Conservation (phyloP, 1,140 invertebrate species). For the Euura saliciscinereae region DNA sequence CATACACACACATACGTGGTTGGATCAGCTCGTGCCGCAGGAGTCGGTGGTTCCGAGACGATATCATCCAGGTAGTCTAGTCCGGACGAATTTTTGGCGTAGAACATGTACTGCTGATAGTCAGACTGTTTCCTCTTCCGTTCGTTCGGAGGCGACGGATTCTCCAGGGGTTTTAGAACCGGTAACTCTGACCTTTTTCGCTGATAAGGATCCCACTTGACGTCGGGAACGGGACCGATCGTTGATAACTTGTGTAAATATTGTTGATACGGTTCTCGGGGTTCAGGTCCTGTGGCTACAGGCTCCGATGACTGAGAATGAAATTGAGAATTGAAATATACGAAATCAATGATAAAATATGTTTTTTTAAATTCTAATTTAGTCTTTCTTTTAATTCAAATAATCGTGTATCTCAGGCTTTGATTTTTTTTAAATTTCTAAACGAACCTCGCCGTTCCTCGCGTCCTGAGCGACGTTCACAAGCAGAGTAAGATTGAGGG, state of each 20-base stretch:
- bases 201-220: conserved; percentile 11
- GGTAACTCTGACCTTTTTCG: conserved; percentile 10
- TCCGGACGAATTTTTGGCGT: neutral
- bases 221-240: conserved; percentile 5
- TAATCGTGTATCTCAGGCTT: no score
- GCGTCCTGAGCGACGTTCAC: neutral
- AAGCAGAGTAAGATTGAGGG: conserved; percentile 5
- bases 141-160: conserved; percentile 5
- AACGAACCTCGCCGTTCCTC: neutral
- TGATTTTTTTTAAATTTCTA: neutral
- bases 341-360: no score
- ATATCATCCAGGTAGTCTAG: neutral
- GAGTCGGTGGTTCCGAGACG: conserved; percentile 3
- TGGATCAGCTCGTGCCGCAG: neutral
- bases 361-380: no score
- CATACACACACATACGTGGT: conserved; percentile 5
- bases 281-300: neutral
- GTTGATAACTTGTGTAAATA: conserved; percentile 10
- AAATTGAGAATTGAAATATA: no score
- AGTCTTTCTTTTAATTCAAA: no score
- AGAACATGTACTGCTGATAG: conserved; percentile 4
- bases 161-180: neutral
- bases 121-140: conserved; percentile 12
- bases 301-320: neutral
- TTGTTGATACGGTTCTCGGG: neutral